Evolutionary conservation across 2,797 vertebrate genomes (phyloP).

Genomic region (Gadopsis marmoratus): DNA sequence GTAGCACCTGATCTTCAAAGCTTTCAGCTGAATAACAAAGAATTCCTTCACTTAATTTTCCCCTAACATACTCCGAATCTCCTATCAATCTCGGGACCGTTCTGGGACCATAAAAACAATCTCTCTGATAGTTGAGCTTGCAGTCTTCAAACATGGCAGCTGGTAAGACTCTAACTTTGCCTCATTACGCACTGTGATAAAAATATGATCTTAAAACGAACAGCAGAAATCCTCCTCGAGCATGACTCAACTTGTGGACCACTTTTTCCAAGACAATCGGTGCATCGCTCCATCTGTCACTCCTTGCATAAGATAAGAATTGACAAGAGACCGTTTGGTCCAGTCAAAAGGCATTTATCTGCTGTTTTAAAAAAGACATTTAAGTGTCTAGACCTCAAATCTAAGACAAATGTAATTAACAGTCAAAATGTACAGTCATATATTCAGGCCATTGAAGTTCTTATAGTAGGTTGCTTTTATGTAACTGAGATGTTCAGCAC

Average conservation of each 20-base stretch:
- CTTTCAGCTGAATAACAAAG: conserved; percentile 11
- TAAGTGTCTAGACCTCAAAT: not conserved
- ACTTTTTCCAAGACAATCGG: conserved; percentile 9
- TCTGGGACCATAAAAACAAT: conserved; percentile 18
- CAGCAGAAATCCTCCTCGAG: not conserved
- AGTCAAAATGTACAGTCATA: not conserved
- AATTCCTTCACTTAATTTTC: conserved; percentile 16
- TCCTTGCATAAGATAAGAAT: conserved; percentile 22
- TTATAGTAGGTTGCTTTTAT: not conserved
- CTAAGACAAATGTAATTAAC: not conserved
- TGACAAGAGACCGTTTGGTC: conserved; percentile 22
- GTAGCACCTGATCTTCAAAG: not conserved
- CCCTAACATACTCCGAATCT: not conserved
- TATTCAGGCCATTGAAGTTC: not conserved
- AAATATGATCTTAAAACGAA: conserved; percentile 29
- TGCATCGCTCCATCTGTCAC: conserved; percentile 31
- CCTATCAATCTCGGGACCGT: not conserved
- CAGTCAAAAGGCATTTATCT: conserved; percentile 29
- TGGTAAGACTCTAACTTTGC: conserved; percentile 19
- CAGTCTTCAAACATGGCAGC: conserved; percentile 33
- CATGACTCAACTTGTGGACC: conserved; percentile 15
- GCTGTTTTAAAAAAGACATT: conserved; percentile 10
- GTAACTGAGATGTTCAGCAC: not conserved
- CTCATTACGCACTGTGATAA: conserved; percentile 22
- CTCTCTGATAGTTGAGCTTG: conserved; percentile 18